Percentiles rank a stretch among this genome's conserved stretches.
Evolutionary conservation across 2,113 vertebrate genomes (phyloP).

Genomic region (Cichladusa arquata): DNA sequence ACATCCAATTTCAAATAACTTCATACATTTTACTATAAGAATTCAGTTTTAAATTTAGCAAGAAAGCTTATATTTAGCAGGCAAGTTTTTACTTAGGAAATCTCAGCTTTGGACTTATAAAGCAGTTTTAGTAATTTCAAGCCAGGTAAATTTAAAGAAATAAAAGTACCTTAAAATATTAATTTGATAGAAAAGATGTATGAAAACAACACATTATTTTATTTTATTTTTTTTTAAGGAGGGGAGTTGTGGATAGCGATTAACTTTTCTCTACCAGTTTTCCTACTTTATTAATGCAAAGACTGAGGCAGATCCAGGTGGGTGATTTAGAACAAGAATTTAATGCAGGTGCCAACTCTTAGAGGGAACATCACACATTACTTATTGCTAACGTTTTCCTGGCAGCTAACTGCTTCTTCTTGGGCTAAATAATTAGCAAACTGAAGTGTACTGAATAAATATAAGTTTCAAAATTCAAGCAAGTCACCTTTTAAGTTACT

Average conservation of each 20-base stretch:
- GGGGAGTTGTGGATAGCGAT: background rate
- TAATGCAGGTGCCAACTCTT: background rate
- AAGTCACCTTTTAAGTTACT: background rate
- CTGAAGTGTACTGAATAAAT: background rate
- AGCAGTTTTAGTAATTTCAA: background rate
- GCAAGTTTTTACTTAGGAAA: background rate
- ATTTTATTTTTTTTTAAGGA: too few species aligned
- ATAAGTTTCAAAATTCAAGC: background rate
- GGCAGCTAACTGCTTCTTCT: background rate
- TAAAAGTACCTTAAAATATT: background rate
- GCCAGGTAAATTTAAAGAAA: background rate
- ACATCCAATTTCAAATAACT: background rate
- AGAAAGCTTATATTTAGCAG: background rate
- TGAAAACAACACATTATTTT: background rate
- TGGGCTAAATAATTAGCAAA: background rate
- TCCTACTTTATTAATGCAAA: background rate
- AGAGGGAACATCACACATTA: background rate
- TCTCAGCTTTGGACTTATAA: background rate
- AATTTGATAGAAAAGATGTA: background rate
- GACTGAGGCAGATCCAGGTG: background rate
- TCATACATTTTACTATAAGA: background rate
- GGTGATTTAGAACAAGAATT: background rate
- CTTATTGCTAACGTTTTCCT: background rate
- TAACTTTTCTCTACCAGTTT: background rate
- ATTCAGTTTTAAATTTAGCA: background rate